These are phyloP conservation scores for Rhynchonema sp. DNA, from an alignment of 2,888 invertebrate species.

Conservation along the genomic window DNA sequence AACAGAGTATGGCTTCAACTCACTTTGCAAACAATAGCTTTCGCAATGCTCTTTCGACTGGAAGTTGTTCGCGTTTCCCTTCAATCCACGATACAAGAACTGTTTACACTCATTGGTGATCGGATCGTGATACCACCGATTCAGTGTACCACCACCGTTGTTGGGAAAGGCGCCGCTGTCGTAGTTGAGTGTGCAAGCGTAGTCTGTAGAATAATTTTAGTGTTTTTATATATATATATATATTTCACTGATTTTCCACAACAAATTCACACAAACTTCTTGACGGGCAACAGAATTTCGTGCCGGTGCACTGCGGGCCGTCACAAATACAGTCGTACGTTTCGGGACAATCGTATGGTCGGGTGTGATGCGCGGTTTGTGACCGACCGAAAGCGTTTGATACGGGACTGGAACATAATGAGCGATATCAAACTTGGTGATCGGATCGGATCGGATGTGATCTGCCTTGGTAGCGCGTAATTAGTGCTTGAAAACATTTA, in stretches of 20 bases:
- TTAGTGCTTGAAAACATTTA: too few species aligned
- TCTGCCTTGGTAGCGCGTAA: too few species aligned
- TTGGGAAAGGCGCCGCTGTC: background rate
- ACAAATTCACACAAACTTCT: background rate
- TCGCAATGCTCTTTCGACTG: slow-evolving; percentile 26
- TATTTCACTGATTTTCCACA: background rate
- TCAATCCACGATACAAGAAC: slow-evolving; percentile 22
- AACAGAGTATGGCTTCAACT: slow-evolving; percentile 7
- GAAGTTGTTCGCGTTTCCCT: slow-evolving; percentile 15
- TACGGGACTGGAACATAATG: too few species aligned
- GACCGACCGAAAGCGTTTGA: background rate
- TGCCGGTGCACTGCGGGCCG: background rate
- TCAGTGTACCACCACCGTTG: background rate
- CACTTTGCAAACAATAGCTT: slow-evolving; percentile 26
- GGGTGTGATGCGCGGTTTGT: background rate
- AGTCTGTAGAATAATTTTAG: background rate
- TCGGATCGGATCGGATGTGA: too few species aligned
- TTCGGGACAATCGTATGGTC: background rate
- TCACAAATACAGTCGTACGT: slow-evolving; percentile 4
- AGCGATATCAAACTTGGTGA: too few species aligned
- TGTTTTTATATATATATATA: background rate
- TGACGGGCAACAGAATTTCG: slow-evolving; percentile 2
- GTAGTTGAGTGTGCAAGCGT: background rate
- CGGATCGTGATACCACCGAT: slow-evolving; percentile 5
- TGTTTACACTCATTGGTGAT: slow-evolving; percentile 19